Evolutionary conservation across 2,797 vertebrate species (phyloP), one percentile per base, ranked within the genome.

Genomic region (Paramormyrops hopkinsi): DNA sequence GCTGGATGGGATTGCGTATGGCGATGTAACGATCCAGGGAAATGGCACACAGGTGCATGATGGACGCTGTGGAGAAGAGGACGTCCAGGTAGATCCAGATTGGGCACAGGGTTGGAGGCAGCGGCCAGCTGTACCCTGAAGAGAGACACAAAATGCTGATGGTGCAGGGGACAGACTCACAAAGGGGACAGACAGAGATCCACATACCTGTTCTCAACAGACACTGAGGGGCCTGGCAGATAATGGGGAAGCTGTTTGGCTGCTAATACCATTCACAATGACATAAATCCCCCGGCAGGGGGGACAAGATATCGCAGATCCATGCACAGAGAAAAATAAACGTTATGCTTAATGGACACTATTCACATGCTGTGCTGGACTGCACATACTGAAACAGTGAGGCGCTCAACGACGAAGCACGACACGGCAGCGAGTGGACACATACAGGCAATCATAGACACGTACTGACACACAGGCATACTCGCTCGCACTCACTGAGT

Each of bases 41-140:
- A 93, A 99, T 99, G 92, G 98, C 97, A 0, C 98, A 99, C 50
- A 99, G 97, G 91, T 99, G 98, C 98, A 99, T 98, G 93, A 99
- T 99, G 93, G 98, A 99, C 0, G 98, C 97, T 0, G 98, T 99
- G 90, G 98, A 99, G 94, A 99, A 98, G 83, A 99, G 96, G 83
- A 99, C 98, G 0, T 99, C 98, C 95, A 99, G 93, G 95, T 97
- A 99, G 94, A 99, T 99, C 98, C 98, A 99, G 90, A 98, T 91
- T 0, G 97, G 97, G 53, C 98, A 99, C 14, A 99, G 94, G 90
- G 96, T 95, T 3, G 93, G 95, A 0, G 97, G 98, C 17, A 99
- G 94, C 76, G 98, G 98, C 98, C 98, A 99, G 4, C 92, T 93
- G 41, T 99, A 99, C 89, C 97, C 98, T 99, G 91, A 0, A 86